Base-by-base conservation (phyloP, 2,113 vertebrate genomes). In the Asarcornis scutulata region DNA sequence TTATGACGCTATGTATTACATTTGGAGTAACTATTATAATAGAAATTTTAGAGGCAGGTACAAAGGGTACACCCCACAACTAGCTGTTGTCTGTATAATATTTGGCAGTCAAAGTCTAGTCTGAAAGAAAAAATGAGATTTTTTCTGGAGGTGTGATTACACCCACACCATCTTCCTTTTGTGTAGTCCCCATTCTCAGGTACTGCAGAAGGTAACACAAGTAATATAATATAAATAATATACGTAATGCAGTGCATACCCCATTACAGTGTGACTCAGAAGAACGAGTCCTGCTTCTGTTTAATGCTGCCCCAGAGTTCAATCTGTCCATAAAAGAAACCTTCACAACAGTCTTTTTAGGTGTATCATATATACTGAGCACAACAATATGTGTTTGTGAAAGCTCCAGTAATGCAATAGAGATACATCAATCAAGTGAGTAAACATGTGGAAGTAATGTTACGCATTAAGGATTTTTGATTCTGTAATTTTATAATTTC, bases 361-460 rank as follows among this genome's bases (percentile, higher is more conserved):
- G 17, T 29, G 6, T 25, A 13, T 17, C 36, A 1, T 17, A 4
- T 5, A 8, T 0, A 14, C 26, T 11, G n/a, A 48, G 7, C 25
- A 17, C 17, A 27, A 20, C 11, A 14, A 29, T 58, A 14, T 0
- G 1, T 36, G 1, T 36, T 48, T 25, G 44, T 29, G 52, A 13
- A 9, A 1, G 3, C 52, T 36, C 4, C 3, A 8, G 31, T 0
- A 17, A 14, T 0, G 26, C 68, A 36, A 50, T 1, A 32, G 26
- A 36, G 73, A 73, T 5, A 13, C 5, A 0, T 7, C 2, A 17
- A 23, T 1, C 2, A 2, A 82, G 32, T 9, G 2, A 75, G 13
- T 17, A 50, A 60, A 71, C 4, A 6, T 66, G 14, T 20, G 34
- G 23, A 38, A 71, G 7, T 17, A 27, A 2, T 60, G 23, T 14